Evolutionary conservation across 2,888 invertebrate genomes (phyloP), one percentile per base, ranked within the genome.

Genomic region (Mythimna ferrago): DNA sequence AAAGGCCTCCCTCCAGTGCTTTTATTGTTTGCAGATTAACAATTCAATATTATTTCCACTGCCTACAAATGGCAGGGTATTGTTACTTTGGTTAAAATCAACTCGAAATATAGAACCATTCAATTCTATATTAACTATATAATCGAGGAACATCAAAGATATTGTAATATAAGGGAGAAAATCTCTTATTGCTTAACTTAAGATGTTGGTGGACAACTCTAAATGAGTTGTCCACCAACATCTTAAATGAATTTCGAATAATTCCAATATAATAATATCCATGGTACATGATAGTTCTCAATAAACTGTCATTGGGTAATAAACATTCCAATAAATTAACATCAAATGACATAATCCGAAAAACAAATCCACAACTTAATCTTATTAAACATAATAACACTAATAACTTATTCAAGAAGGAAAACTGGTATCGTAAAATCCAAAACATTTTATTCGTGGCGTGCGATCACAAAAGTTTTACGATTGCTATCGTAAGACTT

Each of bases 401-500:
- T 63, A 57, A 78, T 69, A 74, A 65, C 57, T 58, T 71, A 81
- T 74, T 65, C 58, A 76, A 76, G 71, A 71, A 61, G 76, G 62
- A 77, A 74, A 73, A 73, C 60, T 68, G 80, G 63, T 71, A 71
- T 84, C 78, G 63, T 84, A 87, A 82, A 86, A 81, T 75, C 76
- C 73, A 80, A 83, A 85, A 88, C 86, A 89, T 91, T 90, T 91
- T 89, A 90, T 76, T 76, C 71, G 66, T 72, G 64, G 69, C 67
- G 70, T 66, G 70, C 76, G 82, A 86, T 85, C 86, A 87, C 86
- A 88, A 89, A 88, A 89, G 83, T 91, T 93, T 93, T 93, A 94
- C 90, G 92, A 92, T 89, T 87, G 80, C 79, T 83, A 89, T 88
- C 90, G 90, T 93, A 92, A 80, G 90, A 87, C 92, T 93, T 93